Evolutionary conservation across 2,113 vertebrate species (phyloP), one percentile per base, ranked within the genome.

Genomic region (Oryzias curvinotus): DNA sequence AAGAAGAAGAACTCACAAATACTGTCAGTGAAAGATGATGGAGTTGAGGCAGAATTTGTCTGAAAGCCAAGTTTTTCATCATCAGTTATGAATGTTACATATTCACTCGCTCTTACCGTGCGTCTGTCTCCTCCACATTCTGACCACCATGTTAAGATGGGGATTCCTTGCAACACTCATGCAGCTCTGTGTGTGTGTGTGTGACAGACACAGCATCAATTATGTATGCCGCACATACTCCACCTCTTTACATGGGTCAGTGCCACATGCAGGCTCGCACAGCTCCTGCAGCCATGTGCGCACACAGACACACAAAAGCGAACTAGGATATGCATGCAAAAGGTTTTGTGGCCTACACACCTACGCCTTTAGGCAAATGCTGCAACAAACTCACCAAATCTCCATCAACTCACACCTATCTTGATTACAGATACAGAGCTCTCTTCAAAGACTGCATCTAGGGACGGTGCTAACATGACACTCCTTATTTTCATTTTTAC

Each of bases 161-260:
- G 72, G 75, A 82, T 85, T 80, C 76, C 81, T 88, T 53, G 45
- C 14, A 12, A 81, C 57, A 41, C 60, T 79, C 68, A 36, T 36
- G 36, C 36, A 36, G 8, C 2, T 23, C 21, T 3, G 36, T 68
- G 60, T 53, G 36, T 67, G 68, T 76, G 57, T 85, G 79, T 55
- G 44, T 21, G 52, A 71, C 65, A 79, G 73, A 68, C 68, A 74
- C 49, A 53, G 74, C 83, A 83, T 87, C 74, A 75, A 88, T 88
- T 89, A 90, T 83, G 72, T 70, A 89, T 89, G 86, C 64, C 78
- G 69, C 72, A 56, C 71, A 76, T 75, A 71, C 80, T 73, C 21
- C 1, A 5, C 60, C 74, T 77, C 79, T 87, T 82, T 85, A 86
- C 87, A 82, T 66, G 78, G 87, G 85, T 83, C 83, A 86, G 73